Evolutionary conservation across 1,140 invertebrate genomes (phyloP).

Genomic region (Leptopilina boulardi): DNA sequence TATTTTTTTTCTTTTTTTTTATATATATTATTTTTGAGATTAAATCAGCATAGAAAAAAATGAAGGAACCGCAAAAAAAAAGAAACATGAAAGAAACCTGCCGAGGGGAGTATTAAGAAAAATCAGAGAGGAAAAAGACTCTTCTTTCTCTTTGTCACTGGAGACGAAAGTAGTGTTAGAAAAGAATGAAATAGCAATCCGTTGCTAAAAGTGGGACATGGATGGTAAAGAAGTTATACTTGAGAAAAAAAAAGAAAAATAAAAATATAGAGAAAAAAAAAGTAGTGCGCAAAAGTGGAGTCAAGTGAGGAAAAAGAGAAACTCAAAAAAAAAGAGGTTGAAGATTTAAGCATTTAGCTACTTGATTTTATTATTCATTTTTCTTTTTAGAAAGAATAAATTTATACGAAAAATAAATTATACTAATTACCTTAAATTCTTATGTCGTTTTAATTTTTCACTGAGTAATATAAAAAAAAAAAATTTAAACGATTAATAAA

Average conservation of each 20-base stretch:
- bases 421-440: background rate
- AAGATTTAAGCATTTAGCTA: background rate
- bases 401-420: background rate
- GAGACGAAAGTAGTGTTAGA: constrained; percentile 27
- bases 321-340: background rate
- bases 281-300: constrained; percentile 17
- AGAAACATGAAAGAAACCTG: background rate
- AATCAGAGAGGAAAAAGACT: constrained; percentile 28
- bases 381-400: background rate
- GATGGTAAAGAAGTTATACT: constrained; percentile 17
- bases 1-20: no score
- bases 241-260: background rate
- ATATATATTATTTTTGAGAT: no score
- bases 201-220: background rate
- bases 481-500: no score
- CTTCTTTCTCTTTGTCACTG: no score
- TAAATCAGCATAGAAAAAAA: no score
- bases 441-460: background rate
- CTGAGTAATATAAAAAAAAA: no score
- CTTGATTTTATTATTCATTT: background rate
- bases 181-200: constrained; percentile 21
- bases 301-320: background rate
- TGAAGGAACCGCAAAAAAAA: background rate
- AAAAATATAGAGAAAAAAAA: background rate
- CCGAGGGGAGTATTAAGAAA: background rate